Evolutionary conservation across 2,888 invertebrate genomes (phyloP).

Genomic region (Halictus ligatus): DNA sequence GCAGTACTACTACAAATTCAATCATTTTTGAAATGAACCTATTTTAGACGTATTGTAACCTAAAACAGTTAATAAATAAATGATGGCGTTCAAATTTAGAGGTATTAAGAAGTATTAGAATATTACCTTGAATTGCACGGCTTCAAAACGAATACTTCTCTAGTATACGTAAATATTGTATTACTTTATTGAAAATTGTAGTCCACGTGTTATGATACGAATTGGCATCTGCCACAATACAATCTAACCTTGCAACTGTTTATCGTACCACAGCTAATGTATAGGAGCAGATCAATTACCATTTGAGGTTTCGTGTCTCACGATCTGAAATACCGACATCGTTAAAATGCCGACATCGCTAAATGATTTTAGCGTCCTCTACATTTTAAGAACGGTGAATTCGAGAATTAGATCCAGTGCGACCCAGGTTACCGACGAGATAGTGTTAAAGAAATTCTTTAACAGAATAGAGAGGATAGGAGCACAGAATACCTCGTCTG

Average conservation of each 20-base stretch:
- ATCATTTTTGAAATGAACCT: neutral
- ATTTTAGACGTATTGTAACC: neutral
- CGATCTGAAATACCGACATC: no score
- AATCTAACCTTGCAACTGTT: conserved; percentile 32
- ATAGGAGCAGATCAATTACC: no score
- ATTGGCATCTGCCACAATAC: neutral
- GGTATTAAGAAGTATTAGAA: no score
- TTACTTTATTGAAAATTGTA: neutral
- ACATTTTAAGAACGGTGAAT: no score
- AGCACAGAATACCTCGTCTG: no score
- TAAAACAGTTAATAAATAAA: neutral
- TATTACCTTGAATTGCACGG: neutral
- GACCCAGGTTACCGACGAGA: no score
- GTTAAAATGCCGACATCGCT: no score
- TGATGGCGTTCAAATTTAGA: neutral
- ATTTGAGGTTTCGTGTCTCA: no score
- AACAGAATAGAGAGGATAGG: no score
- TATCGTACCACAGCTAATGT: neutral
- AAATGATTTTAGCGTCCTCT: no score
- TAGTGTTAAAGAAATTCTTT: no score
- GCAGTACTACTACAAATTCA: neutral
- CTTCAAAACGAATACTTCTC: neutral
- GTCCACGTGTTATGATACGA: conserved; percentile 19
- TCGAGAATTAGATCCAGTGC: no score
- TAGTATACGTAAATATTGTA: neutral